A percentile compares a stretch with the other conserved stretches of the same genome.
Evolutionary conservation across 2,888 invertebrate species (phyloP).

Genomic region (Linnaemya tessellans): DNA sequence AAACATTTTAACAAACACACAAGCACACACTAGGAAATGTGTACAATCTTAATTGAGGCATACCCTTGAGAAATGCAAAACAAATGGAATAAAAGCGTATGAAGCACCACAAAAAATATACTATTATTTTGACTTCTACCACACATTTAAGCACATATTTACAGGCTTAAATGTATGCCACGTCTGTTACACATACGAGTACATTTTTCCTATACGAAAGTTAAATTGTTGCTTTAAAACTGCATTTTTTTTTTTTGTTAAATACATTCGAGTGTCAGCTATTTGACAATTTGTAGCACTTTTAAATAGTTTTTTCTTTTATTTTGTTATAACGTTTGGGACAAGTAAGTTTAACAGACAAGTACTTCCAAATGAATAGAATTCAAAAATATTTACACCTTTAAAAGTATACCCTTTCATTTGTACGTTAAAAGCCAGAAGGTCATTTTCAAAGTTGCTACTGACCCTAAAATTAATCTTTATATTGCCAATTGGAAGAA

Average conservation of each 20-base stretch:
- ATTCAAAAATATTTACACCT: not conserved
- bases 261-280: conserved; percentile 64
- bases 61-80: conserved; percentile 55
- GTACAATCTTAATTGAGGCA: conserved; percentile 21
- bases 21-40: not conserved
- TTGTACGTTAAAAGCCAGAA: too few relatives aligned
- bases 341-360: too few relatives aligned
- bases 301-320: too few relatives aligned
- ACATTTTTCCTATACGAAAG: not conserved
- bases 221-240: conserved; percentile 60
- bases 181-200: not conserved
- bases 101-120: not conserved
- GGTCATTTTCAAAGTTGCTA: too few relatives aligned
- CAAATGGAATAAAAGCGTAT: conserved; percentile 9
- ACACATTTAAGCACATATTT: conserved; percentile 16
- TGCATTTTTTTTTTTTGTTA: too few relatives aligned
- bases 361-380: too few relatives aligned
- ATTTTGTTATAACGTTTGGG: too few relatives aligned
- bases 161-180: conserved; percentile 35
- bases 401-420: conserved; percentile 8
- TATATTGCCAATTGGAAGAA: too few relatives aligned
- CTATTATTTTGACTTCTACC: conserved; percentile 23
- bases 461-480: too few relatives aligned
- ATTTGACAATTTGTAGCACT: conserved; percentile 69
- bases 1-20: not conserved